phyloP scores from a whole-genome alignment of 1,140 invertebrate genomes.

The Daktulosphaira vitifoliae region DNA sequence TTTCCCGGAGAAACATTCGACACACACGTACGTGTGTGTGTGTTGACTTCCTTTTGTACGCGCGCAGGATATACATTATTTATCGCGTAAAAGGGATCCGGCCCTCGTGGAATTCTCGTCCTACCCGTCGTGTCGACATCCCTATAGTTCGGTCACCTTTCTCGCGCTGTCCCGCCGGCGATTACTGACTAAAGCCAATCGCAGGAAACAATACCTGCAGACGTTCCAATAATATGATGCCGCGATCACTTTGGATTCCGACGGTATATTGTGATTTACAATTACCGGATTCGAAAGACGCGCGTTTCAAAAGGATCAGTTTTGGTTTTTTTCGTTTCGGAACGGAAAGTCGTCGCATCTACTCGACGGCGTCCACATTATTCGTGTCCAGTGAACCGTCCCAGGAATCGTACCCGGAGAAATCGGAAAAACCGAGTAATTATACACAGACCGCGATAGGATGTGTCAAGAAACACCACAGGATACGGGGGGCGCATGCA shows the following conservation, averaged over 20 bases:
- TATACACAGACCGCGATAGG: not conserved
- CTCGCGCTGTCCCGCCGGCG: no score
- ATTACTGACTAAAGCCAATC: no score
- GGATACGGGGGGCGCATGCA: not conserved
- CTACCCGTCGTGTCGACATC: not conserved
- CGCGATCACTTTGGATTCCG: no score
- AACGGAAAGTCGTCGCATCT: no score
- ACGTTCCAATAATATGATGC: no score
- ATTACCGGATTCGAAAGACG: no score
- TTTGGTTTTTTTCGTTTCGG: no score
- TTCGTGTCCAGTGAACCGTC: conserved; percentile 17
- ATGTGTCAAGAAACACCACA: not conserved
- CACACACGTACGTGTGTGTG: not conserved
- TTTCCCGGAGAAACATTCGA: not conserved
- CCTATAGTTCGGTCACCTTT: no score
- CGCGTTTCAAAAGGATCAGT: no score
- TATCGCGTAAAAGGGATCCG: not conserved
- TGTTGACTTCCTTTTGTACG: not conserved
- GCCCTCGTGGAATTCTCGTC: not conserved
- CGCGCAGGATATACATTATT: not conserved
- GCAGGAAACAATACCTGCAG: no score
- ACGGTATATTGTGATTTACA: no score
- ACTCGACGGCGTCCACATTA: not conserved
- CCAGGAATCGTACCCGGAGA: not conserved
- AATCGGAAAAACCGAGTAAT: conserved; percentile 24